Evolutionary conservation across 1,140 invertebrate genomes (phyloP), one percentile per base, ranked within the genome.

Genomic region (Drosophila pseudoobscura): DNA sequence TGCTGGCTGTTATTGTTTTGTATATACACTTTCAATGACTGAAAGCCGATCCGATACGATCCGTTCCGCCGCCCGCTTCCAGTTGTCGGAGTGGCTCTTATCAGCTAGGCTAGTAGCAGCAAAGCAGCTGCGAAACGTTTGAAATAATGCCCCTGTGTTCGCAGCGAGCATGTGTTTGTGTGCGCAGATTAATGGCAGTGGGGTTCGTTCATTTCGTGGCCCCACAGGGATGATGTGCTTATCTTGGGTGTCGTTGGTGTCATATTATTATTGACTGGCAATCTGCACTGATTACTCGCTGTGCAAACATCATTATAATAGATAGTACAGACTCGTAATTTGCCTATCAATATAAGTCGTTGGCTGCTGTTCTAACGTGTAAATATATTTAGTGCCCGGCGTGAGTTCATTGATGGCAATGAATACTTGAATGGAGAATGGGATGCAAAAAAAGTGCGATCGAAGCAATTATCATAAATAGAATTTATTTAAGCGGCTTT

Each of bases 1-100:
- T 65, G 60, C n/a, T 41, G 39, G 55, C 49, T 75, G 61, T 54
- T 75, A 59, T 75, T 74, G 70, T 65, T 74, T 74, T 74, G 69
- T 63, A 35, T 39, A 13, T 35, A 20, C 31, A 35, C 31, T 44
- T 43, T 29, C 29, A 43, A 39, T 15, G 53, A 17, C 39, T 35
- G 66, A 55, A 45, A 45, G 70, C 44, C 71, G 43, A 74, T 58
- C 53, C 52, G 69, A 44, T 31, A 39, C 53, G 45, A 68, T 69
- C 17, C 31, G 24, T 39, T 20, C 31, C 51, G 51, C 35, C 11
- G 35, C 11, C 35, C 35, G 35, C 35, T 39, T 1, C 35, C 11
- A 39, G 35, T 13, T 9, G 17, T 52, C 29, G 6, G 29, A 13
- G n/a, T 11, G 17, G 15, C 15, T 3, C 29, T 53, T 53, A 53